Evolutionary conservation across 2,113 vertebrate species (phyloP).

Genomic region (Tragulus kanchil): DNA sequence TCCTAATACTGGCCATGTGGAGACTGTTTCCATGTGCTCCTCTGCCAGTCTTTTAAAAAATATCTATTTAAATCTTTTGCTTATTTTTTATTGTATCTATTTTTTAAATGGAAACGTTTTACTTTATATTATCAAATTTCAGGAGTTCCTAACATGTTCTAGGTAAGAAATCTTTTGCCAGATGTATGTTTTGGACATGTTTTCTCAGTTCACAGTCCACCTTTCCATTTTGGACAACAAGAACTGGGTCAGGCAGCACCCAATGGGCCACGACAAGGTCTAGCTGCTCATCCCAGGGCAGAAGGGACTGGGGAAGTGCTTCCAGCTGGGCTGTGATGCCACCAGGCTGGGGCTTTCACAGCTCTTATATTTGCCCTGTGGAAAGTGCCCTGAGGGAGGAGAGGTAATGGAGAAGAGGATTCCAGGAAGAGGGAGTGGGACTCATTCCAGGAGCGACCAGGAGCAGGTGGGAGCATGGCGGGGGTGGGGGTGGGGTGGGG

Average conservation of each 20-base stretch:
- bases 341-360: neutral
- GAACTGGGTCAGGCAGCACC: neutral
- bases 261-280: accelerated
- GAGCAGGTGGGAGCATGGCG: neutral
- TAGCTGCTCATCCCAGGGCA: neutral
- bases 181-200: neutral
- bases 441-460: neutral
- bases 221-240: neutral
- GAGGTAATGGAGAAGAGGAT: neutral
- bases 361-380: neutral
- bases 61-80: neutral
- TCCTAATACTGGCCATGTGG: neutral
- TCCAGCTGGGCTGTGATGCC: neutral
- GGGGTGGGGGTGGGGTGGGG: too few species aligned
- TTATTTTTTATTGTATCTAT: neutral
- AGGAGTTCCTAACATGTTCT: neutral
- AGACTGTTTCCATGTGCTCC: neutral
- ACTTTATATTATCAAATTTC: neutral
- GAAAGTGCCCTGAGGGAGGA: neutral
- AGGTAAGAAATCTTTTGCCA: neutral
- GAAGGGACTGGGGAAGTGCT: neutral
- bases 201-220: neutral
- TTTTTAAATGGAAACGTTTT: neutral
- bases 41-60: neutral
- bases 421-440: neutral